phyloP scores from a whole-genome alignment of 2,113 vertebrate species.

The Callaeas wilsoni region DNA sequence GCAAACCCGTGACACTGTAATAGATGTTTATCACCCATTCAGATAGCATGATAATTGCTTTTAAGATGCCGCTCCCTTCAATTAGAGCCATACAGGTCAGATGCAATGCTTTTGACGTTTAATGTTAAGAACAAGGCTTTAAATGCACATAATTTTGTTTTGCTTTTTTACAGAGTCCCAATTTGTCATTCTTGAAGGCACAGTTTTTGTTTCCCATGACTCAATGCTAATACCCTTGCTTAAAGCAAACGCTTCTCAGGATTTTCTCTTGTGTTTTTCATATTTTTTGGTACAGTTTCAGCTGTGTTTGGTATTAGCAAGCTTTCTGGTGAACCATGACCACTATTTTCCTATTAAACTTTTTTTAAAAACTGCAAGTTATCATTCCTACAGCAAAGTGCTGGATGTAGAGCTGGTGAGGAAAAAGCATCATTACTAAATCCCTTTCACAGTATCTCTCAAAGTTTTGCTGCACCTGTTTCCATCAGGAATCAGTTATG shows the following conservation, averaged over 20 bases:
- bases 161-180: neutral
- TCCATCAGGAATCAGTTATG: neutral
- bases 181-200: conserved; percentile 24
- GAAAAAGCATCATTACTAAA: neutral
- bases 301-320: neutral
- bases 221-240: neutral
- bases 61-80: neutral
- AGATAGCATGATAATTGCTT: neutral
- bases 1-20: neutral
- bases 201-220: neutral
- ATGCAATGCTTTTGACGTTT: neutral
- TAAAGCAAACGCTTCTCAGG: neutral
- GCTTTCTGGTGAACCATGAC: neutral
- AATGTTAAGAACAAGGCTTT: neutral
- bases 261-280: neutral
- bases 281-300: neutral
- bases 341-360: neutral
- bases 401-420: neutral
- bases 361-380: neutral
- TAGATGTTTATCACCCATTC: neutral
- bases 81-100: neutral
- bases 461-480: neutral
- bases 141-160: neutral
- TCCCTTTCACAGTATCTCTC: neutral
- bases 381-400: neutral